Conservation (phyloP, 2,888 invertebrate species). For the Tromatobia lineatoria region DNA sequence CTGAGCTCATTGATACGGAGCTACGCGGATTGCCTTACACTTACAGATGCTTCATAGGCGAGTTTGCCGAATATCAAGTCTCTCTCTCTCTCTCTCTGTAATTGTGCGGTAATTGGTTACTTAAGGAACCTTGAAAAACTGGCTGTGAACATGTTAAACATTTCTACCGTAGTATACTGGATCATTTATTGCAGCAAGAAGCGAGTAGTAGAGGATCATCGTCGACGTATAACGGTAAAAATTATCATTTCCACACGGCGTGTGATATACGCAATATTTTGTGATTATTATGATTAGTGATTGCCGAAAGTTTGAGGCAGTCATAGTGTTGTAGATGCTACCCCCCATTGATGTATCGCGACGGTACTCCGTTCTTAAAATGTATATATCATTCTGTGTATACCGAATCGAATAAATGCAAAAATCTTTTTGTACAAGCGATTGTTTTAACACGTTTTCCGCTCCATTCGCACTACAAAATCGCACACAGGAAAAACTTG, state of each 20-base stretch:
- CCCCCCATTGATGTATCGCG: conserved; percentile 38
- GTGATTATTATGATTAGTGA: conserved; percentile 2
- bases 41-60: conserved; percentile 25
- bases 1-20: neutral
- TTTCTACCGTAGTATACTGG: conserved; percentile 54
- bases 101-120: conserved; percentile 40
- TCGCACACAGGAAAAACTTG: too few relatives aligned
- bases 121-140: conserved; percentile 62
- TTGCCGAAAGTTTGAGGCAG: conserved; percentile 36
- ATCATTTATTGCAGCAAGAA: conserved; percentile 42
- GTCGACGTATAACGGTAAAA: neutral
- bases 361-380: conserved; percentile 45
- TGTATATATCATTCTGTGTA: conserved; percentile 57
- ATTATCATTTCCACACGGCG: conserved; percentile 2
- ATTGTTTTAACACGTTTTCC: neutral
- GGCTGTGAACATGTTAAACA: conserved; percentile 68
- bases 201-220: conserved; percentile 24
- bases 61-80: too few relatives aligned
- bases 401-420: conserved; percentile 46
- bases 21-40: conserved; percentile 29
- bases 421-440: conserved; percentile 24
- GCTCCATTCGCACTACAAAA: too few relatives aligned
- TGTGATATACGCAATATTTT: neutral
- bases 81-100: too few relatives aligned
- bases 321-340: conserved; percentile 32